phyloP scores from a whole-genome alignment of 2,113 vertebrate species.

The Pygoscelis antarcticus region DNA sequence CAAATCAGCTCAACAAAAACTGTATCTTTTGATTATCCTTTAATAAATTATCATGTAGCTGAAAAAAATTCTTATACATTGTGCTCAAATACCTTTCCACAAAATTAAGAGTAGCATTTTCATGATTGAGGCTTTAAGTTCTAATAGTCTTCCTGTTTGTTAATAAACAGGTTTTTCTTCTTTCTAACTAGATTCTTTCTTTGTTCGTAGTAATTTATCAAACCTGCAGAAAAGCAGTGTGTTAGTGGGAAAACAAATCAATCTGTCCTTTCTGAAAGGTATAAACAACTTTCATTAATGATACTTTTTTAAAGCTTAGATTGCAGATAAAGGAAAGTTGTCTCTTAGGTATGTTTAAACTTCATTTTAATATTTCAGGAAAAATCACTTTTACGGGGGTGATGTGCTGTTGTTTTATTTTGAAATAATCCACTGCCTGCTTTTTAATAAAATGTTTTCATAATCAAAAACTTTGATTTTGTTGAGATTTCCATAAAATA shows the following conservation, averaged over 20 bases:
- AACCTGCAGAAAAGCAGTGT: neutral
- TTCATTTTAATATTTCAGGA: neutral
- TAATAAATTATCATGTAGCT: neutral
- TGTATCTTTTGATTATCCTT: neutral
- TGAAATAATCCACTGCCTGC: neutral
- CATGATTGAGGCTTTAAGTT: neutral
- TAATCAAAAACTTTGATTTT: neutral
- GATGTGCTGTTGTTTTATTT: neutral
- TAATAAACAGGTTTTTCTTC: constrained; percentile 11
- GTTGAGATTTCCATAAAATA: neutral
- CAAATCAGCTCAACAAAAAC: neutral
- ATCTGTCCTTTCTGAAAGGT: constrained; percentile 18
- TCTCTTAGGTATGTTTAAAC: neutral
- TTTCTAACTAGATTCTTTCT: neutral
- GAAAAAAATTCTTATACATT: neutral
- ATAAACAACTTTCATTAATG: constrained; percentile 15
- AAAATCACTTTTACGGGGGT: neutral
- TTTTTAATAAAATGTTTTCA: neutral
- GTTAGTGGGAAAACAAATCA: constrained; percentile 35
- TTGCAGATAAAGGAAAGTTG: neutral
- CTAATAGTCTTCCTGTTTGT: neutral
- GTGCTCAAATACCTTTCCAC: neutral
- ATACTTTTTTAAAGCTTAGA: neutral
- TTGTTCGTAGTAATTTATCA: neutral
- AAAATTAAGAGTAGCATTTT: neutral